Evolutionary conservation across 2,113 vertebrate species (phyloP), one percentile per base, ranked within the genome.

Genomic region (Columbina picui): DNA sequence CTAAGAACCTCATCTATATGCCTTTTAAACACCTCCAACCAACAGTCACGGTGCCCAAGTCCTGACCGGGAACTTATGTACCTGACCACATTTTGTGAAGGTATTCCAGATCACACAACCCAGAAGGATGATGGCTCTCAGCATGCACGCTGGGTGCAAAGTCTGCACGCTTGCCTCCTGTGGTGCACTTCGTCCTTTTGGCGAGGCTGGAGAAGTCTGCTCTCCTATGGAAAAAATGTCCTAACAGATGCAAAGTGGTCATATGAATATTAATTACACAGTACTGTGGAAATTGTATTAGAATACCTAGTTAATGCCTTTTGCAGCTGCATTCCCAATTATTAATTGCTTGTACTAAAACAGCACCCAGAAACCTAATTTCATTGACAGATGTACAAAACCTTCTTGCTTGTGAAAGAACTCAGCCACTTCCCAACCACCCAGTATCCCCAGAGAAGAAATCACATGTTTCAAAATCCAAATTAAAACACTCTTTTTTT

Each of bases 41-140:
- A 60, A 81, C 27, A n/a, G 43, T 7, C 9, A 2, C 14, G 32
- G 53, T 21, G 26, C 56, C 38, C 1, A 0, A 32, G 15, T 27
- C 57, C 39, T 7, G 45, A 17, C 76, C 23, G 22, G 19, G 8
- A 75, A 50, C 39, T 13, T 29, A 27, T 4, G 0, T n/a, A 34
- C 47, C 64, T 14, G 52, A 38, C 43, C 47, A 19, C 27, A 1
- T 45, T 81, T 65, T n/a, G 22, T 49, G 74, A 47, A 75, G 55
- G 29, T 6, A 2, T 26, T 68, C 11, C 43, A 47, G 81, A 81
- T n/a, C 52, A 14, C 47, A 53, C 3, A 20, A 30, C 30, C 49
- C 27, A 19, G 50, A 17, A 71, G 73, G 39, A 57, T 0, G 1
- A 32, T 2, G 63, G 68, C 4, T 84, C 27, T 60, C 1, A 0